A percentile compares a stretch with the other conserved stretches of the same genome.
These are phyloP conservation scores for Drosophila austrosaltans DNA, from an alignment of 2,888 invertebrate species.

Conservation along the genomic window DNA sequence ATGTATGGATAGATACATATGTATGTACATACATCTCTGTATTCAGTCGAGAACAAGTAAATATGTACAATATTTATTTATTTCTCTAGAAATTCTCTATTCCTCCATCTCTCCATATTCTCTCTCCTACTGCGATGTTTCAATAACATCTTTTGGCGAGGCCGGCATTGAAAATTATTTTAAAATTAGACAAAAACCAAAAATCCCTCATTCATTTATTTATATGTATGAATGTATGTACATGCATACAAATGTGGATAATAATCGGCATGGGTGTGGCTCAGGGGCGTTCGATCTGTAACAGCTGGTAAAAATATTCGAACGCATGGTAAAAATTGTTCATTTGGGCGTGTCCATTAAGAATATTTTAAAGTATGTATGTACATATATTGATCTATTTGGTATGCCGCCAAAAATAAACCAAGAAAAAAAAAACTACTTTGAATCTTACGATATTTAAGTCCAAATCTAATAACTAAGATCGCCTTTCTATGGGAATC, in stretches of 20 bases:
- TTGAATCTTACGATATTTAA: too few species aligned
- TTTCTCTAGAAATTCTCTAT: background rate
- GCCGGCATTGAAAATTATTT: conserved; percentile 70
- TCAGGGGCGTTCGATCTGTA: conserved; percentile 43
- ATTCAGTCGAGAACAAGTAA: conserved; percentile 1
- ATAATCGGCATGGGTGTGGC: conserved; percentile 34
- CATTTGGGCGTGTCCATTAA: background rate
- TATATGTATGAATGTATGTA: too few species aligned
- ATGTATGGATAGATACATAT: background rate
- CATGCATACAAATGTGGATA: conserved; percentile 4
- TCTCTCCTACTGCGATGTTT: conserved; percentile 43
- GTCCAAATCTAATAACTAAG: too few species aligned
- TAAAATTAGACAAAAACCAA: conserved; percentile 56
- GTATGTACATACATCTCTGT: background rate
- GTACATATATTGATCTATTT: background rate
- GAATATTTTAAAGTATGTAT: background rate
- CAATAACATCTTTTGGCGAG: conserved; percentile 68
- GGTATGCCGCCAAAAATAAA: background rate
- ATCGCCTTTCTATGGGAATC: too few species aligned
- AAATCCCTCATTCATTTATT: conserved; percentile 9
- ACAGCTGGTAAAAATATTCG: conserved; percentile 32
- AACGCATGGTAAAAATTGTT: background rate
- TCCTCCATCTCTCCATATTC: conserved; percentile 6
- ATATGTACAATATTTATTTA: background rate
- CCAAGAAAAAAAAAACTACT: too few species aligned